Base-by-base conservation (phyloP, 2,888 invertebrate species). In the Steinernema scapterisci region DNA sequence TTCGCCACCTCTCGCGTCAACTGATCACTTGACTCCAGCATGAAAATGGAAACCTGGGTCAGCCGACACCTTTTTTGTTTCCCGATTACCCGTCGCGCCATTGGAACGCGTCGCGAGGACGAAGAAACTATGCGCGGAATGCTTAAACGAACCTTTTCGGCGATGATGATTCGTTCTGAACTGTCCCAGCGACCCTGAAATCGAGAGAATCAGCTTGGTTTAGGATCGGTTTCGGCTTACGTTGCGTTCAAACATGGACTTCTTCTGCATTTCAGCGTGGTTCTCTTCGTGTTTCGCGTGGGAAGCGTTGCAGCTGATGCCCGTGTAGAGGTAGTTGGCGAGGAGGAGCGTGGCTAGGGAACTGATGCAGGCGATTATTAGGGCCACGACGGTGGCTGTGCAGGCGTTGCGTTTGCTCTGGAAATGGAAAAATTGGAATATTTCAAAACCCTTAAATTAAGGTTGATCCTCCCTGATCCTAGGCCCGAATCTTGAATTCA, bases 161-260 rank as follows among this genome's bases (percentile, higher is more conserved):
- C 63, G 31, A 63, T 63, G 27, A 63, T 19, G 7, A 63, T 63
- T n/a, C 63, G 63, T 19, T 63, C 63, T 16, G 63, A 63, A 63
- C 63, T 27, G 38, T 63, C 63, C 63, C 63, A 63, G 19, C 63
- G 63, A 63, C 63, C 63, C 63, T 63, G 63, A 63, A 63, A 2
- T 25, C 31, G 27, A 63, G 27, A 27, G 31, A 27, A 27, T 63
- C 27, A 63, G 6, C 11, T 27, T 27, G 31, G n/a, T 11, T 27
- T 63, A 63, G 48, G 5, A 7, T 7, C 48, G 48, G 3, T 3
- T 25, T 2, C 21, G 6, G 13, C 63, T 31, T 63, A 63, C 63
- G 31, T 27, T 63, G 23, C 63, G 23, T 9, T 63, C 63, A 13
- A 63, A 63, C 7, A 63, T 11, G 31, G 63, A 5, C 16, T 27